Base-by-base conservation (phyloP, 1,140 invertebrate genomes). In the Drosophila ironensis region DNA sequence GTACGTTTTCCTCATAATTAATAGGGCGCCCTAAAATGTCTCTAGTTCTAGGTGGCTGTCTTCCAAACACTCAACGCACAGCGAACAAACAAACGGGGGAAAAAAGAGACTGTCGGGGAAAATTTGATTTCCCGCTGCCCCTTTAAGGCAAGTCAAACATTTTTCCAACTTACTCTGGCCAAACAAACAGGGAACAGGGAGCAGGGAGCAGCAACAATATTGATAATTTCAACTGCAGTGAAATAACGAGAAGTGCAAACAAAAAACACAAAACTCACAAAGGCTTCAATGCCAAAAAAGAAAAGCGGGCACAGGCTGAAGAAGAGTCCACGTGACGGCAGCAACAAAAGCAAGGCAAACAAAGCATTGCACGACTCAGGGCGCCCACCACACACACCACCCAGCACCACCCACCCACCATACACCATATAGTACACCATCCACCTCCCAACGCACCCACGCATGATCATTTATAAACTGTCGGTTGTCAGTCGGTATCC, bases 381-480 rank as follows among this genome's bases (percentile, higher is more conserved):
- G 20, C 20, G 20, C n/a, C n/a, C n/a, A n/a, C n/a, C n/a, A n/a
- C n/a, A 33, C 30, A 9, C 8, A 6, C 30, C 54, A 17, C 40
- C 41, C 44, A 9, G 12, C 14, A 22, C 38, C n/a, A 7, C 14
- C 14, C 37, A 24, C 46, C 40, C 25, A 27, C 37, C 9, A 6
- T n/a, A 5, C 11, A 9, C 16, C 37, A 30, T 6, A 27, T 19
- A 41, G 16, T 8, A 1, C 6, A 7, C 7, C 30, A 20, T 19
- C 54, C 54, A 56, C 37, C 25, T 14, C 30, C 25, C 28, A 12
- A 12, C 30, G 5, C 66, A 45, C 57, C 52, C 50, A 53, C 44
- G 68, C 68, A 68, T 72, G 80, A 82, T 82, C 78, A 82, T 82
- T 82, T 82, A 84, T 82, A 78, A 82, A 71, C 69, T 84, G 77